Evolutionary conservation across 2,888 invertebrate genomes (phyloP).

Genomic region (Phengaris arion): DNA sequence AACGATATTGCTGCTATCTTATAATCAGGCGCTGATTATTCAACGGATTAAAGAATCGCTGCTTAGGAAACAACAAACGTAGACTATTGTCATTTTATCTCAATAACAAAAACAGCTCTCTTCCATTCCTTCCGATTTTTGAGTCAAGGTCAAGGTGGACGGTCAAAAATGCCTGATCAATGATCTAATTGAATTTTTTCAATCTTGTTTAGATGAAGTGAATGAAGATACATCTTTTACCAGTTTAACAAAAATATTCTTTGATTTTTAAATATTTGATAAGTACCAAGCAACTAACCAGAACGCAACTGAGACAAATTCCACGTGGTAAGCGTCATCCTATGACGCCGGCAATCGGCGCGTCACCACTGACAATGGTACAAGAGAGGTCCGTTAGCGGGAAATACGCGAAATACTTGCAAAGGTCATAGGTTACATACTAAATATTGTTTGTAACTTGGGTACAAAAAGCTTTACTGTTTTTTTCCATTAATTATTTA

Average conservation of each 20-base stretch:
- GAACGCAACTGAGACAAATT: constrained; percentile 53
- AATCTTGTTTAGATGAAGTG: too few species aligned
- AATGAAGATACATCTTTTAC: not conserved
- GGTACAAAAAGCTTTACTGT: too few species aligned
- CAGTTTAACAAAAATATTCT: not conserved
- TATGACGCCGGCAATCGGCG: constrained; percentile 58
- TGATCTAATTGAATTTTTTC: too few species aligned
- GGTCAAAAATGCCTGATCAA: too few species aligned
- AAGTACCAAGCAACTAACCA: constrained; percentile 29
- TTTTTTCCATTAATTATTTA: too few species aligned
- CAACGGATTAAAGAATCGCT: not conserved
- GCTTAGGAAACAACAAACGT: not conserved
- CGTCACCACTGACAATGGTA: constrained; percentile 47
- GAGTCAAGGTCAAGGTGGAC: too few species aligned
- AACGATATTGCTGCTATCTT: not conserved
- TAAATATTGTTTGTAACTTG: too few species aligned
- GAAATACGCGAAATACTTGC: constrained; percentile 3
- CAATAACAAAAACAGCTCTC: too few species aligned
- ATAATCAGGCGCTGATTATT: not conserved
- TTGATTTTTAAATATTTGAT: not conserved
- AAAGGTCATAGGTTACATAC: not conserved
- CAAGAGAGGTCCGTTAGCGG: constrained; percentile 25
- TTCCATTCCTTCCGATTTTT: too few species aligned
- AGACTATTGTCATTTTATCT: too few species aligned
- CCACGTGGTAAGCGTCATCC: constrained; percentile 57